Evolutionary conservation across 2,888 invertebrate genomes (phyloP), one percentile per base, ranked within the genome.

Genomic region (Eupsilia transversa): DNA sequence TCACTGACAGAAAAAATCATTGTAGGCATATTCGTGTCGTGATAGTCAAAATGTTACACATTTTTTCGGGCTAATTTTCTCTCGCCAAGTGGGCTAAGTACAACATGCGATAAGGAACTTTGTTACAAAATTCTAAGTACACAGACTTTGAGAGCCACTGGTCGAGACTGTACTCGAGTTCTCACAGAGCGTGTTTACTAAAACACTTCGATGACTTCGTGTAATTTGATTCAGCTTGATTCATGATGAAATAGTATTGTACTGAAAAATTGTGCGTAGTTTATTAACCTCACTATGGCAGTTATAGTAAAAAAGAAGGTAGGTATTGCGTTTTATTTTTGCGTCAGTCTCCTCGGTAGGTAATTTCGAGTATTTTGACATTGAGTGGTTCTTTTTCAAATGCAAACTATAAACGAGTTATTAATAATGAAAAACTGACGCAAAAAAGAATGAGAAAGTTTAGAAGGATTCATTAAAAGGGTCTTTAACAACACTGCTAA

Each of bases 131-230:
- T 52, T 17, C 2, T 54, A 38, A 17, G 41, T 57, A 14, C 4
- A 49, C 0, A 64, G 43, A n/a, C n/a, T 0, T 82, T 81, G 84
- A 82, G 56, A 12, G 20, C 23, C 81, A 2, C 65, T 64, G 72
- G 2, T 27, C 3, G 9, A 14, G 61, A 66, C 52, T 67, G 72
- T 66, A 60, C 49, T 46, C 27, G 38, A 49, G 79, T 83, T 87
- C 84, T 69, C 80, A 86, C 83, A 77, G 63, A 54, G 41, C 41
- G 59, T 87, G 88, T 87, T 87, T 84, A 87, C 79, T 64, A 68
- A 81, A 87, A 77, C 86, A 84, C 83, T 84, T 85, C 79, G 83
- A 85, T 83, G 83, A 83, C 74, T 79, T 63, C 68, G 41, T 64
- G 82, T 82, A 70, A 87, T 86, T 82, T 80, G 86, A 87, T 74